Evolutionary conservation across 2,113 vertebrate genomes (phyloP), one percentile per base, ranked within the genome.

Genomic region (Odontesthes bonariensis): DNA sequence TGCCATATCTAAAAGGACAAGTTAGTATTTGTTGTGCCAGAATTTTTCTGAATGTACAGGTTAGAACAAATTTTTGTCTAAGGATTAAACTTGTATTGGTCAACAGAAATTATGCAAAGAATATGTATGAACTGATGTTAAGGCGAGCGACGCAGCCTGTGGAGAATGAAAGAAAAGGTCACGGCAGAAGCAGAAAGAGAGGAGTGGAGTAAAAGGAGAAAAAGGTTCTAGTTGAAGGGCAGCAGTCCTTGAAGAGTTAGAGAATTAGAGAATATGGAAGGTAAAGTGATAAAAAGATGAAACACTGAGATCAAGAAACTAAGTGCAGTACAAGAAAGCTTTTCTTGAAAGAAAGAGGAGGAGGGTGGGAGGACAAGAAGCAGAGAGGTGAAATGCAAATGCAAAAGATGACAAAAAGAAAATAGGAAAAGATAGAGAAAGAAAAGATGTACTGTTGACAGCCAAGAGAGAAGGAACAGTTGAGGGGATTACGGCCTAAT

Each of bases 391-490:
- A 71, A 81, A 69, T 38, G 44, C 27, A 64, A 57, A 13, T 68
- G 63, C 71, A 83, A 80, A 73, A 70, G 64, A 75, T 19, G 51
- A 42, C 40, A 27, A 27, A 27, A 2, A 27, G 65, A 13, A 76
- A 49, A 49, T 1, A 53, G 0, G 44, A 51, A 53, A 59, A 73
- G 75, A 66, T 52, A 68, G 33, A 35, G 0, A 23, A 33, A 66
- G 31, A 74, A 84, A 70, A 32, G 14, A 81, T 46, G 53, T 9
- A 68, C 40, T 64, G 33, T 54, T 74, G 40, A 73, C 81, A 73
- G 84, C 52, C 66, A 63, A 35, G 17, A 47, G 16, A 47, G 46
- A 6, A 7, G n/a, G n/a, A n/a, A n/a, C n/a, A 47, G 6, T 6
- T 19, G 8, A 35, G 8, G 35, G 8, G 35, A 35, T 35, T 5